Evolutionary conservation across 92 coral and sea anemone species (phyloP).

Genomic region (Ricordea florida): DNA sequence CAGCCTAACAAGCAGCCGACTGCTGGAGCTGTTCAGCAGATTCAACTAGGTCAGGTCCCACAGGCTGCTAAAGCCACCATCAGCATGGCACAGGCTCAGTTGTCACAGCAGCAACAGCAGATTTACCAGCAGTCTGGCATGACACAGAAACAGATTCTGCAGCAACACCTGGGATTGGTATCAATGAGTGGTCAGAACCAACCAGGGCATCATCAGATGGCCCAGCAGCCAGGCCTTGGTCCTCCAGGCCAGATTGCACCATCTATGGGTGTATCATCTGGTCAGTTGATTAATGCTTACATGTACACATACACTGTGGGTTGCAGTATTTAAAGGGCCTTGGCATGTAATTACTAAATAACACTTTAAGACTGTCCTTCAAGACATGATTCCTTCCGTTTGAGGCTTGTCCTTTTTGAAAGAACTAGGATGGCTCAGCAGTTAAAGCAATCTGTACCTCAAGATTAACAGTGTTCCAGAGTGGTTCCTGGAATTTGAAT

Average conservation of each 20-base stretch:
- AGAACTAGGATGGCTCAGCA: too few species aligned
- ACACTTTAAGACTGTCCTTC: too few species aligned
- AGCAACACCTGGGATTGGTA: background rate
- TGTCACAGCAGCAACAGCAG: background rate
- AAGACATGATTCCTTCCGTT: too few species aligned
- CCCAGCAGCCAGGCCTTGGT: background rate
- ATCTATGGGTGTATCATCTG: slow-evolving; percentile 29
- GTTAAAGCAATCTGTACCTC: slow-evolving; percentile 26
- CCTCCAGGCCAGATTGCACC: slow-evolving; percentile 45
- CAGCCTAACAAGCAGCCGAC: background rate
- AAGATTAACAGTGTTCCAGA: too few species aligned
- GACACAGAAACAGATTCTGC: slow-evolving; percentile 31
- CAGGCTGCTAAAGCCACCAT: background rate
- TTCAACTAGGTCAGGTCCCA: slow-evolving; percentile 9
- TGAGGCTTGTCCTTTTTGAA: too few species aligned
- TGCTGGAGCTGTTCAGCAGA: background rate
- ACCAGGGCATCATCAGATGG: slow-evolving; percentile 16
- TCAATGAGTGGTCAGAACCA: slow-evolving; percentile 15
- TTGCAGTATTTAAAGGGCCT: too few species aligned
- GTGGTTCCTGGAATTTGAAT: too few species aligned
- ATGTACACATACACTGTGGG: too few species aligned
- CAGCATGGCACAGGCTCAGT: background rate
- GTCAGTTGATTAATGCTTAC: too few species aligned
- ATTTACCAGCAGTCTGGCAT: slow-evolving; percentile 8
- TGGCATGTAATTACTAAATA: too few species aligned